These are phyloP conservation scores for Sebastes wilsoni DNA, from an alignment of 2,797 vertebrate species.

Conservation along the genomic window DNA sequence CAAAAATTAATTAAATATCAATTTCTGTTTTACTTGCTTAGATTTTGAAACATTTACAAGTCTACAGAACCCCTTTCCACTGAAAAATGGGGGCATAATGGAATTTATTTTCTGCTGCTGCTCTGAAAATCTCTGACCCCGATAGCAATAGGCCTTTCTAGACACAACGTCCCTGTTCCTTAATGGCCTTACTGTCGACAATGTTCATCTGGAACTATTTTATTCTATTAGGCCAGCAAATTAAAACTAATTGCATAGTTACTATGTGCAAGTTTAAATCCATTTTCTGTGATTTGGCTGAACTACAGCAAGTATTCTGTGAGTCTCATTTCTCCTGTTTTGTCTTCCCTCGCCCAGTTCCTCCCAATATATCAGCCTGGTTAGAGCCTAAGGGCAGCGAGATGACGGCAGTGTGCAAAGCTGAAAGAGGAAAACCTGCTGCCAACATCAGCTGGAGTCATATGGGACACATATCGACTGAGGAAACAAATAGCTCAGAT, in stretches of 20 bases:
- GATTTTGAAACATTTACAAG: not conserved
- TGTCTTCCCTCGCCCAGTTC: constrained; percentile 29
- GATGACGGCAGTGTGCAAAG: constrained; percentile 70
- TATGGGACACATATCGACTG: not conserved
- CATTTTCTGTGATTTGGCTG: not conserved
- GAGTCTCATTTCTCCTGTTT: not conserved
- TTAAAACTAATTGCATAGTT: not conserved
- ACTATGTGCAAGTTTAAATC: not conserved
- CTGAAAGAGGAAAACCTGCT: constrained; percentile 59
- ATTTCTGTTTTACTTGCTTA: not conserved
- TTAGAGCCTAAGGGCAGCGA: not conserved
- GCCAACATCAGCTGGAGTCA: constrained; percentile 73
- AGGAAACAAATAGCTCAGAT: not conserved
- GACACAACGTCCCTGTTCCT: not conserved
- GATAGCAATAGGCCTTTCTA: not conserved
- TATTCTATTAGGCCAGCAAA: not conserved
- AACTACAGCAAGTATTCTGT: fast-evolving
- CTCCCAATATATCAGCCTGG: constrained; percentile 32
- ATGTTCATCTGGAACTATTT: not conserved
- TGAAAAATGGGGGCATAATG: not conserved
- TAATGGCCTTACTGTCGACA: not conserved
- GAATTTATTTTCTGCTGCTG: not conserved
- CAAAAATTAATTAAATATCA: not conserved
- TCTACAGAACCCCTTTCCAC: not conserved
- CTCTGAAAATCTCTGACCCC: not conserved